These are phyloP conservation scores for Geococcyx californianus DNA, from an alignment of 2,113 vertebrate species.

Conservation along the genomic window DNA sequence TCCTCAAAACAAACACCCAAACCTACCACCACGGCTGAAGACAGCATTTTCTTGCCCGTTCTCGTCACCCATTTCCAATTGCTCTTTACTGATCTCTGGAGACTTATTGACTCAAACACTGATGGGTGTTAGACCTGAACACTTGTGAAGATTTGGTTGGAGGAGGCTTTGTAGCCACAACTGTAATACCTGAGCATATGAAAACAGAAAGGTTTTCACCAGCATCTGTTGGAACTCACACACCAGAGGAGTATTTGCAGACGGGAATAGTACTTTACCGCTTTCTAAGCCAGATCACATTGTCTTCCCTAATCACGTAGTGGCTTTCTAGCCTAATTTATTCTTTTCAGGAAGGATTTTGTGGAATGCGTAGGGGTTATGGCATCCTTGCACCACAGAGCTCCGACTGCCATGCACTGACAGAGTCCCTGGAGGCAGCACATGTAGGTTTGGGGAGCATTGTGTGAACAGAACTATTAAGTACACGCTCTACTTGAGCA, in stretches of 20 bases:
- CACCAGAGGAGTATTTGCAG: accelerated
- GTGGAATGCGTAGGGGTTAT: background rate
- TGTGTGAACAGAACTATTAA: conserved; percentile 16
- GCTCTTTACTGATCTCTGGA: too few species aligned
- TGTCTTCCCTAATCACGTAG: background rate
- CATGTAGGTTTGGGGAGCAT: background rate
- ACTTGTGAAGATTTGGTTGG: accelerated
- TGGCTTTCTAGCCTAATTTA: background rate
- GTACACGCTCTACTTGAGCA: conserved; percentile 27
- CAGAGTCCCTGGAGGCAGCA: background rate
- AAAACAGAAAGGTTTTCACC: background rate
- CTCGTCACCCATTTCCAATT: background rate
- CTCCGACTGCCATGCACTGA: background rate
- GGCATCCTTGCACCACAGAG: background rate
- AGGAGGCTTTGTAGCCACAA: background rate
- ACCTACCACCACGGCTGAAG: accelerated
- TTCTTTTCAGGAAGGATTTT: conserved; percentile 17
- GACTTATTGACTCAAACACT: background rate
- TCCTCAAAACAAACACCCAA: background rate
- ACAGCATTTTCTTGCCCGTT: background rate
- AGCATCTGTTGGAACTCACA: background rate
- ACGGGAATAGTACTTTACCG: background rate
- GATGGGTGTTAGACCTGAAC: background rate
- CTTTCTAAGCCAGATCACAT: background rate
- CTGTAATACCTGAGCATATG: accelerated